Evolutionary conservation across 2,113 vertebrate species (phyloP).

Genomic region (Solea senegalensis): DNA sequence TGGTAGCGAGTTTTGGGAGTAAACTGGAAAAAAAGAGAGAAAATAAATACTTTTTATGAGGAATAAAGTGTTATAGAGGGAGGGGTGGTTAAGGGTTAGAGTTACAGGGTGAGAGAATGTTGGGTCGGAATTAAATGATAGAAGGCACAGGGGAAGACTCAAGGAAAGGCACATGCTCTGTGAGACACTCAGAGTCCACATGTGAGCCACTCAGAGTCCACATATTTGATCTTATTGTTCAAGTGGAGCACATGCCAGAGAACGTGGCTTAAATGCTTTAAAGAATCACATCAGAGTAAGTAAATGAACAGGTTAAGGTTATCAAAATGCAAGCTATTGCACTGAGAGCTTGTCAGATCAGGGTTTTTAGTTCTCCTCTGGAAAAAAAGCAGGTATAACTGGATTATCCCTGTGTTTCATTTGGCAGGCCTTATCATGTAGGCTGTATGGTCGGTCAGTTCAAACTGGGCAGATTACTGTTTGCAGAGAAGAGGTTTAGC

Average conservation of each 20-base stretch:
- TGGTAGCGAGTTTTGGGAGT: conserved; percentile 24
- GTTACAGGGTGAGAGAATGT: conserved; percentile 17
- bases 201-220: conserved; percentile 24
- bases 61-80: conserved; percentile 15
- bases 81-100: conserved; percentile 8
- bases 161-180: conserved; percentile 18
- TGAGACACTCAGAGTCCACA: conserved; percentile 23
- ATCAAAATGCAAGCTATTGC: conserved; percentile 53
- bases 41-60: conserved; percentile 21
- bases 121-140: conserved; percentile 31
- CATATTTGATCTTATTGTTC: conserved; percentile 48
- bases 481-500: conserved; percentile 72
- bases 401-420: conserved; percentile 74
- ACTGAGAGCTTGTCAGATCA: conserved; percentile 53
- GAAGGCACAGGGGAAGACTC: conserved; percentile 28
- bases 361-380: conserved; percentile 60
- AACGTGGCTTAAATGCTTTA: conserved; percentile 30
- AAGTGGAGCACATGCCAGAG: conserved; percentile 29
- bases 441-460: conserved; percentile 69
- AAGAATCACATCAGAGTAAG: conserved; percentile 50
- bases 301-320: conserved; percentile 57
- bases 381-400: conserved; percentile 74
- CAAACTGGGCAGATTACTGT: conserved; percentile 76
- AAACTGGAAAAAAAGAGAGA: conserved; percentile 29
- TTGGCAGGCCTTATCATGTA: conserved; percentile 69